Evolutionary conservation across 2,888 invertebrate genomes (phyloP), one percentile per base, ranked within the genome.

Genomic region (Lasioglossum oenotherae): DNA sequence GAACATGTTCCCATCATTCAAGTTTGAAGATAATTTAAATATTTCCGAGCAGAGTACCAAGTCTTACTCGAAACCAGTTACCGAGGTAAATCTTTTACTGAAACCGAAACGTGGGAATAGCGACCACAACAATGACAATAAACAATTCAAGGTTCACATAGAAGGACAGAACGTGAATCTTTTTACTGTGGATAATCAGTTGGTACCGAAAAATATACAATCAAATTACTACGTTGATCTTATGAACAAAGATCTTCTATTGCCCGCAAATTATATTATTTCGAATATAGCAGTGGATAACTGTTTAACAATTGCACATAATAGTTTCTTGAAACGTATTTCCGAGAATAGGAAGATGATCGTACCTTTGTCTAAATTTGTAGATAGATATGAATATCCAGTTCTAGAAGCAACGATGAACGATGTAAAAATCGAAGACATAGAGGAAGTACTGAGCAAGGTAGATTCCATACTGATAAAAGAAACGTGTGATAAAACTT

Each of bases 401-500:
- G 87, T 91, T 88, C 87, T 92, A 86, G 90, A 90, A 81, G 88
- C 90, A 89, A 88, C 85, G 81, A 80, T 81, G 53, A 80, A 80
- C 53, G 80, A 86, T 84, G 69, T 78, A 71, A 81, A 81, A 75
- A 82, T 75, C 14, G 76, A 69, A 64, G 35, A 41, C 46, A 78
- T 78, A 78, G 80, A 78, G 49, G 69, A 74, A 72, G 72, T 82
- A 75, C 74, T 78, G 77, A 76, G 72, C 35, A 84, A 75, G 64
- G 79, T 82, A 87, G 80, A 87, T 85, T 84, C 87, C 77, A 75
- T 83, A 79, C 78, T 60, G 78, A 88, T 85, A 79, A 88, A 91
- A 72, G 64, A 78, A 88, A 89, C 84, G 89, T 93, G 93, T 93
- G 93, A 93, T 93, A 92, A 90, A 92, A 90, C 85, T 89, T 91